These are phyloP conservation scores for Hyles euphorbiae DNA, from an alignment of 1,140 invertebrate species.

Conservation along the genomic window DNA sequence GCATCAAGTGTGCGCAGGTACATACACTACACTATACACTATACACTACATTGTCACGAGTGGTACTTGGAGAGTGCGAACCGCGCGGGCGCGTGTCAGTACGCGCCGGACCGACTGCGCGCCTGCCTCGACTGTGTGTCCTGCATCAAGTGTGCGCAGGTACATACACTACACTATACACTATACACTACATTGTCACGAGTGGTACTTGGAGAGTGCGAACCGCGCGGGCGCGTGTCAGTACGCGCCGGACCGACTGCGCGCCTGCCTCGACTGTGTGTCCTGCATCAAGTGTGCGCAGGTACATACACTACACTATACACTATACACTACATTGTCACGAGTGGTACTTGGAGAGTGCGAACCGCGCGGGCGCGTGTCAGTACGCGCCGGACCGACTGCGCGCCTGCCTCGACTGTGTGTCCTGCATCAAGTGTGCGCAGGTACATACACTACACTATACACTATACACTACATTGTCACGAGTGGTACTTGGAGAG, in stretches of 20 bases:
- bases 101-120: constrained; percentile 89
- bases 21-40: constrained; percentile 57
- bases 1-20: constrained; percentile 86
- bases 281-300: constrained; percentile 90
- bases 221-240: constrained; percentile 91
- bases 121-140: constrained; percentile 88
- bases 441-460: no score
- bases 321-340: no score
- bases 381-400: constrained; percentile 92
- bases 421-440: constrained; percentile 90
- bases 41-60: constrained; percentile 74
- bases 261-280: constrained; percentile 86
- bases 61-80: constrained; percentile 88
- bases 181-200: no score
- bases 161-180: no score
- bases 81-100: constrained; percentile 88
- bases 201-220: constrained; percentile 85
- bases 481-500: no score
- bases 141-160: constrained; percentile 88
- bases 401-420: constrained; percentile 85
- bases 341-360: constrained; percentile 85
- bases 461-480: no score
- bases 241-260: constrained; percentile 90
- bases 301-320: no score
- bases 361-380: constrained; percentile 89